phyloP scores from a whole-genome alignment of 2,113 vertebrate species.

The Penelope pileata region DNA sequence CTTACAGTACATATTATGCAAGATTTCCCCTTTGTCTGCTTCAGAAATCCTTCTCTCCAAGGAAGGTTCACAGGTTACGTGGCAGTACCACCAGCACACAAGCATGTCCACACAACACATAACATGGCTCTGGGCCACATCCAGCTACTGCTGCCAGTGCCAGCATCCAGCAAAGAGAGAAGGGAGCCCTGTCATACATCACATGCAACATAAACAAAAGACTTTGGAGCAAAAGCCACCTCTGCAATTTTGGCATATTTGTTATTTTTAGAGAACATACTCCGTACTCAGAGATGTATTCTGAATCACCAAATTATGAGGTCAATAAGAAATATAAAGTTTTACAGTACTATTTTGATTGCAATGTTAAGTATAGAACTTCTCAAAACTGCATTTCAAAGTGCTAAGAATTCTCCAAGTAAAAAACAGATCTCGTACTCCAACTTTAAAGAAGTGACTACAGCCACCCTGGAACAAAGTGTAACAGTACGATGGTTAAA shows the following conservation, averaged over 20 bases:
- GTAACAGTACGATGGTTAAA: neutral
- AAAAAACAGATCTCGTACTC: neutral
- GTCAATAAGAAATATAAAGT: neutral
- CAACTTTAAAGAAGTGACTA: neutral
- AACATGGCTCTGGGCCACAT: neutral
- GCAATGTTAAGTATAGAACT: neutral
- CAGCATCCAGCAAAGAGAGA: neutral
- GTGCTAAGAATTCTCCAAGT: neutral
- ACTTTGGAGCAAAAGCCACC: neutral
- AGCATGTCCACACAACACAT: neutral
- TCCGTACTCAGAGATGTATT: neutral
- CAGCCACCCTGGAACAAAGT: neutral
- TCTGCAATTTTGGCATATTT: neutral
- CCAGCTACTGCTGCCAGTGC: neutral
- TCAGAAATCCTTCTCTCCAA: no score
- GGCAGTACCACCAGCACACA: neutral
- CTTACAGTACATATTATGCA: neutral
- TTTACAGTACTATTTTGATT: neutral
- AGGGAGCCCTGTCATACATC: rapidly evolving
- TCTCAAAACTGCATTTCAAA: neutral
- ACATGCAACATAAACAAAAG: neutral
- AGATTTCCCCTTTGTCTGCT: neutral
- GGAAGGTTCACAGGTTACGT: neutral
- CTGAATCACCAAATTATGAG: neutral
- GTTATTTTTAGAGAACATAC: neutral